Base-by-base conservation (phyloP, 2,888 invertebrate species). In the Dynastes grantii region DNA sequence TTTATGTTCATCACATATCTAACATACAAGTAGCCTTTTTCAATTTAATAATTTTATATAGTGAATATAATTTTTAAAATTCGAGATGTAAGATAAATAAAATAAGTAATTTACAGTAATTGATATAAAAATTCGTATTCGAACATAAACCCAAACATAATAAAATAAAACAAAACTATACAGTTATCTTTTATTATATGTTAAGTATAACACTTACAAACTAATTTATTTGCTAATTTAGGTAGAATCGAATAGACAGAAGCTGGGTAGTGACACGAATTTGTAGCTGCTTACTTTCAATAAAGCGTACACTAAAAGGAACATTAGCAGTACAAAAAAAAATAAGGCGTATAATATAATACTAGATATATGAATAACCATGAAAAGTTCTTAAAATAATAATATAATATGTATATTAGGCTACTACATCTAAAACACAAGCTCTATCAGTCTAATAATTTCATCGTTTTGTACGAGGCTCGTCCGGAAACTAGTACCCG, bases 201-300 rank as follows among this genome's bases (percentile, higher is more conserved):
- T 55, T 16, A 32, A 29, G 32, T 71, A 71, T 65, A 53, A 71
- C 32, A 71, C 32, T 71, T 71, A 71, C 32, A n/a, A 37, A 3
- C 37, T 71, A 71, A 40, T 65, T 45, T 9, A 45, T 45, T 45
- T 45, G 9, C 11, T 45, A 45, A 2, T 65, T 16, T 37, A 37
- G 55, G 37, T 55, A 71, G 71, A 71, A 53, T 71, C 55, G 71
- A 71, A 71, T 71, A 71, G 53, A 71, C n/a, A 16, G 2, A n/a
- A 55, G 55, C 16, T 55, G 2, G 22, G n/a, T 22, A 22, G n/a
- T 8, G 8, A 45, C 45, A 45, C 45, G 11, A 8, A 45, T 32
- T 3, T 32, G 29, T 45, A 45, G 45, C 45, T 45, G 45, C 45
- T 6, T n/a, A 3, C n/a, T 22, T 22, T 55, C 55, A 55, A 55